Base-by-base conservation (phyloP, 2,113 vertebrate genomes). In the Anhinga anhinga region DNA sequence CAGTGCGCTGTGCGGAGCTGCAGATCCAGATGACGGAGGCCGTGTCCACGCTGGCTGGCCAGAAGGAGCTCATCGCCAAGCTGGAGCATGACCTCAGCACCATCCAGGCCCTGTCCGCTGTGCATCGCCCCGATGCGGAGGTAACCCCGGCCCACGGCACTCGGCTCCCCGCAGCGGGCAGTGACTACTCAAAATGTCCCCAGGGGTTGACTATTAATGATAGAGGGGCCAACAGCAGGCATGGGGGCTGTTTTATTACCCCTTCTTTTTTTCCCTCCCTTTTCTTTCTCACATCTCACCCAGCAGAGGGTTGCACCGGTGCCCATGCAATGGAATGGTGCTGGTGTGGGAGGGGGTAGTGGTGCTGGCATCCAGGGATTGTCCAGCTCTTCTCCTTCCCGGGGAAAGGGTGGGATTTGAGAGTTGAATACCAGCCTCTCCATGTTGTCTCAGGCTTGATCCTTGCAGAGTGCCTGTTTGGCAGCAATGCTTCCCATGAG, bases 51-150 rank as follows among this genome's bases (percentile, higher is more conserved):
- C 98, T 98, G 17, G 84, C 98, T 0, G 98, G 99, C 90, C 99
- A 99, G 98, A 99, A 99, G 94, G 99, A 99, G 80, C 98, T 99
- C 32, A 99, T 99, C 25, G 93, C 98, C 81, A 99, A 98, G 76
- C 98, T 99, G 98, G 99, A 99, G 96, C 99, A 99, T 0, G 99
- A 99, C 98, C 98, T 99, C 63, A 99, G 99, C 98, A 99, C 99
- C 97, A 96, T 99, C 88, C 99, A 99, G 95, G 94, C 98, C 88
- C 97, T 99, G 98, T 95, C 98, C 9, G 93, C 98, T 1, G 42
- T 98, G 88, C 97, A 96, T 0, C 98, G 99, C 27, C 99, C 99
- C 0, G 99, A 99, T 0, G 99, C 99, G 0, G 99, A 99, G 98
- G 99, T 99, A 96, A 96, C 47, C 23, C 61, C 0, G 0, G 15